These are phyloP conservation scores for Rallus crepitans DNA, from an alignment of 2,797 vertebrate genomes.

Conservation along the genomic window DNA sequence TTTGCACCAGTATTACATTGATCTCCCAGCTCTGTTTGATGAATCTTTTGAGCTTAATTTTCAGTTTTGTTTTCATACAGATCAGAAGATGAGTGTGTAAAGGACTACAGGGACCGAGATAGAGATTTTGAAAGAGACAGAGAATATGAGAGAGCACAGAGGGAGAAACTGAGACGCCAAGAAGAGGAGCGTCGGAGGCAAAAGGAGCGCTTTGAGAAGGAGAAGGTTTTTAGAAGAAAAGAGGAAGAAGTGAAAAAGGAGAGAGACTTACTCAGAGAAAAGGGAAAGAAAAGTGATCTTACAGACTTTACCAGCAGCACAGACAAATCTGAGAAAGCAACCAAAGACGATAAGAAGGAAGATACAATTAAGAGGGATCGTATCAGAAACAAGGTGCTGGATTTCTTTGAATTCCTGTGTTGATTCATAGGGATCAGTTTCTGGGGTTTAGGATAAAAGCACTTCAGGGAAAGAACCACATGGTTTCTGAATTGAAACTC, in stretches of 20 bases:
- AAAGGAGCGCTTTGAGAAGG: conserved; percentile 92
- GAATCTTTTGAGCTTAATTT: conserved; percentile 64
- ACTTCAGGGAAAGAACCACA: neutral
- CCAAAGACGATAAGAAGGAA: conserved; percentile 90
- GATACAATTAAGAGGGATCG: conserved; percentile 90
- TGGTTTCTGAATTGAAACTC: conserved; percentile 19
- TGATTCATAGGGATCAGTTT: neutral
- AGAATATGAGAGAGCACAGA: conserved; percentile 87
- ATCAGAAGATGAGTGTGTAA: conserved; percentile 88
- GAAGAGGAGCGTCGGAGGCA: conserved; percentile 92
- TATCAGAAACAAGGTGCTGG: conserved; percentile 93
- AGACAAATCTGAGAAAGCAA: conserved; percentile 84
- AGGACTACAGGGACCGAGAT: conserved; percentile 89
- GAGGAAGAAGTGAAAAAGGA: conserved; percentile 92
- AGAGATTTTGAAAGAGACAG: conserved; percentile 89
- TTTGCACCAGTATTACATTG: conserved; percentile 30
- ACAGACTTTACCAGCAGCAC: conserved; percentile 77
- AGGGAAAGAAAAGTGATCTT: conserved; percentile 85
- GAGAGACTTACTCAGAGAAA: conserved; percentile 87
- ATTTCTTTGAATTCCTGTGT: conserved; percentile 47
- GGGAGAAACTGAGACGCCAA: conserved; percentile 89
- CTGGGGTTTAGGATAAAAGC: neutral
- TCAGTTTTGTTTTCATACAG: conserved; percentile 80
- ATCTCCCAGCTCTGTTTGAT: conserved; percentile 24
- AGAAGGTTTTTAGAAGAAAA: conserved; percentile 87